Conservation (phyloP, 2,113 vertebrate genomes). For the Syngnathus floridae region DNA sequence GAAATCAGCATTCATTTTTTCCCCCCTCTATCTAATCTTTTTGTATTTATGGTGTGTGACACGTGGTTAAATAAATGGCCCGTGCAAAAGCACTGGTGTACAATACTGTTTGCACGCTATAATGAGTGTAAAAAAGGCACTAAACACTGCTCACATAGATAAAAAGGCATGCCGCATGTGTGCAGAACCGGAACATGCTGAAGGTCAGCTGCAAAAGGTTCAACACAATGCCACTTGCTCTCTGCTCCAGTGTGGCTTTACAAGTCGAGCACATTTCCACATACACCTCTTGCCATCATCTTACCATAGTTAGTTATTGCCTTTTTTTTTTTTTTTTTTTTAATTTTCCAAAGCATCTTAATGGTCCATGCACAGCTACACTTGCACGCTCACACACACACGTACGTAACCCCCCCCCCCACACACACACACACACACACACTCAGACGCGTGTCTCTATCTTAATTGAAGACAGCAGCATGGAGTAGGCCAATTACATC, state of each 20-base stretch:
- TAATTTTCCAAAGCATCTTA: constrained; percentile 13
- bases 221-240: background rate
- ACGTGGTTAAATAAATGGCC: constrained; percentile 4
- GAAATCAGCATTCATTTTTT: background rate
- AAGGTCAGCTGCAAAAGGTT: background rate
- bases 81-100: background rate
- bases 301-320: background rate
- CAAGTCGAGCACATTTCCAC: background rate
- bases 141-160: constrained; percentile 3
- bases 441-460: constrained; percentile 32
- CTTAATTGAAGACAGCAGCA: constrained; percentile 65
- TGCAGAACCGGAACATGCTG: background rate
- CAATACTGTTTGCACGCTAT: constrained; percentile 3
- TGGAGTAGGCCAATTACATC: constrained; percentile 70
- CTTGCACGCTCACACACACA: background rate
- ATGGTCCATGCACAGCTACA: background rate
- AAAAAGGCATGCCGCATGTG: constrained; percentile 3
- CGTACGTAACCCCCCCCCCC: constrained; percentile 7
- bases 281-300: constrained; percentile 1
- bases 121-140: constrained; percentile 1
- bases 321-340: too few species aligned
- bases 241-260: background rate
- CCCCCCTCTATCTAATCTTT: background rate
- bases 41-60: constrained; percentile 1
- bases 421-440: background rate